phyloP scores from a whole-genome alignment of 30 jellyfish, hydroid and myxozoan species.

The Calvadosia cruxmelitensis region DNA sequence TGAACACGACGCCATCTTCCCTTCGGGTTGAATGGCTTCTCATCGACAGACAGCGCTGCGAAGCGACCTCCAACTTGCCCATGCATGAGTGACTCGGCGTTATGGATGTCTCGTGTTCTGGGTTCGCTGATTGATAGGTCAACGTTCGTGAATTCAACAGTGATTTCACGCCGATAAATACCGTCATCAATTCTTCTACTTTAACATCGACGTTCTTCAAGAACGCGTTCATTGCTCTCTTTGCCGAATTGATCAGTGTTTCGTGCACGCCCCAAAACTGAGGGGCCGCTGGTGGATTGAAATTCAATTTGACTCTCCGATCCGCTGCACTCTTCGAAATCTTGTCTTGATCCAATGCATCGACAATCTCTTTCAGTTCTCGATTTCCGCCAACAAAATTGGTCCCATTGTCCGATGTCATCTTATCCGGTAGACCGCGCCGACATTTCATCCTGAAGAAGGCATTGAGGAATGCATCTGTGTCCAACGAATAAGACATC shows the following conservation, averaged over 20 bases:
- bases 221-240: conserved; percentile 30
- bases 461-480: conserved; percentile 40
- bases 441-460: conserved; percentile 33
- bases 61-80: conserved; percentile 38
- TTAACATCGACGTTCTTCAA: conserved; percentile 19
- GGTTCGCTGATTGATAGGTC: conserved; percentile 24
- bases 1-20: conserved; percentile 28
- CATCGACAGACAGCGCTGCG: conserved; percentile 14
- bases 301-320: conserved; percentile 39
- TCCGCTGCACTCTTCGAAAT: conserved; percentile 23
- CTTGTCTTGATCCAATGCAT: conserved; percentile 5
- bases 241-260: conserved; percentile 26
- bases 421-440: conserved; percentile 30
- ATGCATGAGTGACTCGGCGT: conserved; percentile 34
- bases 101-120: conserved; percentile 26
- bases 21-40: conserved; percentile 8
- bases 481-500: conserved; percentile 31
- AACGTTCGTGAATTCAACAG: conserved; percentile 33
- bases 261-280: conserved; percentile 40
- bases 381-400: conserved; percentile 31
- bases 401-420: conserved; percentile 32
- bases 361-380: conserved; percentile 23
- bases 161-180: conserved; percentile 19
- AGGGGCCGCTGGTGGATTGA: conserved; percentile 42
- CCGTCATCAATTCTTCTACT: no score